Evolutionary conservation across 2,888 invertebrate species (phyloP), one percentile per base, ranked within the genome.

Genomic region (Synergus umbraculus): DNA sequence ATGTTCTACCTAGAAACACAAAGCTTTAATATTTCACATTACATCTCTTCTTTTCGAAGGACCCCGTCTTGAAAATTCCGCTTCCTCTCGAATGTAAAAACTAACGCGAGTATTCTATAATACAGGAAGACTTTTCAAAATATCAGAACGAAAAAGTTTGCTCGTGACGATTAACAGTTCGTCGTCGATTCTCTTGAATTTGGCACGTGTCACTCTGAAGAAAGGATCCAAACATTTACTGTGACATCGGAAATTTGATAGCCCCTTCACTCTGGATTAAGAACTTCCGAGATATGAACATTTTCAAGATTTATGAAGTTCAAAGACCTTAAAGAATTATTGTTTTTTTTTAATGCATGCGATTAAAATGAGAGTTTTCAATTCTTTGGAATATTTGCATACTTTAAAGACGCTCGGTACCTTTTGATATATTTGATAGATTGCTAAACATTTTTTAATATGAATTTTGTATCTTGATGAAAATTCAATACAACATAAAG

Each of bases 51-150:
- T 73, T 73, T 73, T 73, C 69, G 69, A 73, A 73, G 69, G 69
- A 73, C 69, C 69, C 69, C 49, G 49, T 73, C 22, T 46, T 49
- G 65, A 67, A 49, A 67, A 67, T 43, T 13, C 22, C 37, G 49
- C 10, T 73, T 54, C 37, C 37, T 73, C 54, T 29, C 54, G 54
- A 73, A 73, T n/a, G 54, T 73, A 37, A 73, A 73, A 54, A 54
- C 12, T 73, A 73, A 73, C 73, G 73, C 73, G 73, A 73, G 73
- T 73, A 73, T 73, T 73, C 54, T 73, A 82, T 81, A 83, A 83
- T 83, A 82, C 82, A 81, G 82, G 82, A 83, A 82, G 83, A 82
- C 82, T 80, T 81, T 66, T 83, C 66, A 79, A 83, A 83, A 82
- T 80, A 73, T 49, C 54, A 37, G 54, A 73, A 54, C 54, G 29